Percentiles rank a stretch among this genome's conserved stretches.
Evolutionary conservation across 2,797 vertebrate species (phyloP).

Genomic region (Amazona ochrocephala): DNA sequence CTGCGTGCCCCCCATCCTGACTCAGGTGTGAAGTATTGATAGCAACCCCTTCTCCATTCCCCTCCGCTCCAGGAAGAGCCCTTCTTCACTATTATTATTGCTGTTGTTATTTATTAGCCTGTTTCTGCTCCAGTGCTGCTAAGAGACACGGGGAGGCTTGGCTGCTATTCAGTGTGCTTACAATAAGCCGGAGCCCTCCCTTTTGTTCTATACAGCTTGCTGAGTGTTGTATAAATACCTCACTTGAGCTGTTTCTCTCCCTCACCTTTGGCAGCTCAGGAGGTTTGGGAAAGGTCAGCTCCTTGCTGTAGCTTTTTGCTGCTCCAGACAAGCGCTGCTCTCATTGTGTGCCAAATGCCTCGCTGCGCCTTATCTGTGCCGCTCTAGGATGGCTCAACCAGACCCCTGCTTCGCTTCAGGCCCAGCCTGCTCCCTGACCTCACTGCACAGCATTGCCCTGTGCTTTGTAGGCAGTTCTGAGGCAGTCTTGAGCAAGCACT

Average conservation of each 20-base stretch:
- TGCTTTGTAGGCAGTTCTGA: not conserved
- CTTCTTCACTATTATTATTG: not conserved
- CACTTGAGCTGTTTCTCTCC: not conserved
- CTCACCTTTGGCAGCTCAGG: not conserved
- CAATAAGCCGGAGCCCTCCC: not conserved
- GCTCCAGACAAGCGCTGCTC: not conserved
- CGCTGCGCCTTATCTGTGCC: not conserved
- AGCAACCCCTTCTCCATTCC: not conserved
- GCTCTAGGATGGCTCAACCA: not conserved
- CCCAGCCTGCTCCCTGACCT: not conserved
- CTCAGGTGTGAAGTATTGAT: not conserved
- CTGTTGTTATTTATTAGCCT: constrained; percentile 26
- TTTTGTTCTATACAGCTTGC: not conserved
- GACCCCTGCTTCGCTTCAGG: not conserved
- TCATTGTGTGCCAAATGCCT: not conserved
- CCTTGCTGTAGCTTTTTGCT: not conserved
- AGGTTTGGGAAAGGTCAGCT: constrained; percentile 59
- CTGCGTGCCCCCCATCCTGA: not conserved
- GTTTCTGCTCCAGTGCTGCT: constrained; percentile 1
- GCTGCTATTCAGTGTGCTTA: not conserved
- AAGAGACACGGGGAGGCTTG: not conserved
- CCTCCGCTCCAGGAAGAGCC: not conserved
- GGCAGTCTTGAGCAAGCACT: not conserved
- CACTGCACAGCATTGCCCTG: not conserved
- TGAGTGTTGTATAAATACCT: not conserved